Base-by-base conservation (phyloP, 2,888 invertebrate genomes). In the Sphecodes monilicornis region DNA sequence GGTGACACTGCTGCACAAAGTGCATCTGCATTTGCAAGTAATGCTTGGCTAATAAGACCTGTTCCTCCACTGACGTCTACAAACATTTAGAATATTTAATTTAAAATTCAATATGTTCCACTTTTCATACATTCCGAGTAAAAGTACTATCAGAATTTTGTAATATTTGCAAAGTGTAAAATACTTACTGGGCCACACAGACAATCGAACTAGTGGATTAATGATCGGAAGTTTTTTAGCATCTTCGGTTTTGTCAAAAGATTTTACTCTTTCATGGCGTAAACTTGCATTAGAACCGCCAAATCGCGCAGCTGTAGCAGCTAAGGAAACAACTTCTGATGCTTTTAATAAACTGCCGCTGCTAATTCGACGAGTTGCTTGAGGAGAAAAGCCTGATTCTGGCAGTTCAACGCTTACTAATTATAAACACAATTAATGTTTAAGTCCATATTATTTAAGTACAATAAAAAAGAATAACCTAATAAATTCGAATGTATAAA, bases 1-100 rank as follows among this genome's bases (percentile, higher is more conserved):
- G 99, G 98, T 84, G 98, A 98, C n/a, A 98, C 99, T 1, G 99
- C 98, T 1, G 99, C 99, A 94, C 99, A 99, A 8, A 99, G 96
- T 1, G 99, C 98, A 94, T 99, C 99, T 5, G 99, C 99, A 94
- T 99, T 99, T 73, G 99, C 99, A 86, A 99, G 95, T 39, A 99
- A 96, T 91, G 99, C 99, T 95, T 99, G 98, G 92, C 99, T 98
- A 91, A 99, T 98, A 91, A 99, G 97, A 36, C 99, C 98, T 50
- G 97, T 96, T 84, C 97, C 97, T 90, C 97, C 96, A 11, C 97
- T 96, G 32, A 97, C 97, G 93, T 97, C 97, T 96, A 91, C 4
- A 74, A 70, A 76, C 16, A 32, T 22, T 66, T 39, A 74, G 46
- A 80, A 75, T 64, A 69, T 54, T 77, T 66, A 76, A 69, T 46